These are phyloP conservation scores for Athene noctua DNA, from an alignment of 2,113 vertebrate genomes.

Conservation along the genomic window DNA sequence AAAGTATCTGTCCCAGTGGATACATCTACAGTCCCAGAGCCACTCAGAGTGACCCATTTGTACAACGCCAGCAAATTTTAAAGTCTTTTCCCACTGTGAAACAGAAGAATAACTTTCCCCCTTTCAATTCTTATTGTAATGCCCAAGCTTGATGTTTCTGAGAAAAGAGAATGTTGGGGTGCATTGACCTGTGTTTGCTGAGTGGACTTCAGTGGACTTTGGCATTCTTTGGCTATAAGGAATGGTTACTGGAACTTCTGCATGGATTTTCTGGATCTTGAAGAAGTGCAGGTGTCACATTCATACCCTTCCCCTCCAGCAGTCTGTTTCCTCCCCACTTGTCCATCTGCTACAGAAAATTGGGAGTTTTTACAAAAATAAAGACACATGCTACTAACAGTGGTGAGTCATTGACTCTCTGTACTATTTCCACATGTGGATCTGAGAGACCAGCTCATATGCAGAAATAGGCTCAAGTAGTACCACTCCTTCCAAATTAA, in stretches of 20 bases:
- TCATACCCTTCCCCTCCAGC: background rate
- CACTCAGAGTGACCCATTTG: background rate
- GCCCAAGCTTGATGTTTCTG: background rate
- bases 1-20: background rate
- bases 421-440: background rate
- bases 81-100: background rate
- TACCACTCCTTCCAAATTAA: background rate
- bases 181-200: background rate
- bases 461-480: background rate
- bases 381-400: background rate
- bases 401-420: background rate
- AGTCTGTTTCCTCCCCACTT: background rate
- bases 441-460: background rate
- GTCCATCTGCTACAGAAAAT: background rate
- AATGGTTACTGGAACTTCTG: background rate
- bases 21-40: background rate
- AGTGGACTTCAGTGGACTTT: background rate
- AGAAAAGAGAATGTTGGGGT: background rate
- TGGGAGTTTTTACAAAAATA: background rate
- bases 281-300: background rate
- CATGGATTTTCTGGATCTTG: background rate
- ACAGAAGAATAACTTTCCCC: background rate
- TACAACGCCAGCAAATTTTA: background rate
- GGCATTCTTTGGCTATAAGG: background rate
- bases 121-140: background rate